Base-by-base conservation (phyloP, 2,797 vertebrate genomes). In the Sebastes steindachneri region DNA sequence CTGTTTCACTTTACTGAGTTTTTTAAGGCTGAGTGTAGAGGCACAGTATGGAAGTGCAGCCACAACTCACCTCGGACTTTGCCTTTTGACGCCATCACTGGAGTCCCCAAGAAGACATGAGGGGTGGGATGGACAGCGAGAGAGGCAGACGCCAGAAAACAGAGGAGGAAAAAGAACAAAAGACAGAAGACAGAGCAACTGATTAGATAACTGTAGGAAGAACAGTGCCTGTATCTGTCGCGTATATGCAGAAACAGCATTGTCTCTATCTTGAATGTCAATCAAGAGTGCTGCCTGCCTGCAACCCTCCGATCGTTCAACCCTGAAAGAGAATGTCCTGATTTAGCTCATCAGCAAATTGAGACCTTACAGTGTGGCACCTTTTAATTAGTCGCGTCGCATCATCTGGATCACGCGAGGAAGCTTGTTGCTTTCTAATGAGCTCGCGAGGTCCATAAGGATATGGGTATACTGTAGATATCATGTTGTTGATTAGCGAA, bases 21-120 rank as follows among this genome's bases (percentile, higher is more conserved):
- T 68, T 71, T 35, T 54, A 63, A 67, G 41, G 70, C 65, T 66
- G 70, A 85, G 53, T 72, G 17, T 57, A 76, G 64, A 90, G 85
- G 74, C 58, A 88, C 58, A 77, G 80, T 89, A 93, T 91, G 73
- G 87, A 63, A 76, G 66, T 7, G 35, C 93, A 90, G 91, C 90
- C 89, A 82, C 87, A 90, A 97, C 98, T 99, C 97, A 99, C 98
- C 98, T 98, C 97, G 97, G 89, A 89, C 91, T 98, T 97, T 99
- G 96, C 92, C 98, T 96, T 98, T 99, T 93, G 97, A 96, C 93
- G 97, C 97, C 96, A 97, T 96, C 95, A 96, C 98, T 99, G 97
- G 93, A 94, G 94, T 94, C 94, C 96, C 90, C 81, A 88, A 90
- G 91, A 72, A 95, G 95, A 95, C 88, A 94, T 95, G 96, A 96